Percentiles rank a stretch among this genome's conserved stretches.
phyloP scores from a whole-genome alignment of 2,888 invertebrate genomes.

The Marasmarcha lunaedactyla region DNA sequence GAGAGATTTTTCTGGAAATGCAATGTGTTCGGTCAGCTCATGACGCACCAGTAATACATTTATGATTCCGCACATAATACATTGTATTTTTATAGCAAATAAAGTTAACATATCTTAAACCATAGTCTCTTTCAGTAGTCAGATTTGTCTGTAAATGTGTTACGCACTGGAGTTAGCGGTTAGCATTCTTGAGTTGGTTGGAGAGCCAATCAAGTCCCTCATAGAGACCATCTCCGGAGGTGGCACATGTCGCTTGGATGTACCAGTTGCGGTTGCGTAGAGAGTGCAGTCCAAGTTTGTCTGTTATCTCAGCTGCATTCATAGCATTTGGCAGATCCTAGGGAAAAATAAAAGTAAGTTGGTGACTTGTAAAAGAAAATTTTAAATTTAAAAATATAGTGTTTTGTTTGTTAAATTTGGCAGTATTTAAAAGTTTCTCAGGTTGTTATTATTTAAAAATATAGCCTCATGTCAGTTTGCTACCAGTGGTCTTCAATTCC shows the following conservation, averaged over 20 bases:
- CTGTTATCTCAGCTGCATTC: slow-evolving; percentile 99
- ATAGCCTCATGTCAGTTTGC: too few relatives aligned
- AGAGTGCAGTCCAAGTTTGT: slow-evolving; percentile 98
- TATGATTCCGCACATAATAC: slow-evolving; percentile 66
- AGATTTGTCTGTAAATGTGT: slow-evolving; percentile 48
- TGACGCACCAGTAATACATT: slow-evolving; percentile 57
- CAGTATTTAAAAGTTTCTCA: too few relatives aligned
- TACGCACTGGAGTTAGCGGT: slow-evolving; percentile 80
- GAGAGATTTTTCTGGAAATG: slow-evolving; percentile 5
- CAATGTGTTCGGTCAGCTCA: slow-evolving; percentile 46
- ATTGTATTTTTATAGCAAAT: slow-evolving; percentile 66
- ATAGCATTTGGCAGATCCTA: slow-evolving; percentile 99
- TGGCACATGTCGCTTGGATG: slow-evolving; percentile 98
- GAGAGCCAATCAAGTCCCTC: slow-evolving; percentile 99
- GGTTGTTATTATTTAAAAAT: too few relatives aligned
- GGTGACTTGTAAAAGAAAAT: background rate
- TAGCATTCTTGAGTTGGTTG: slow-evolving; percentile 98
- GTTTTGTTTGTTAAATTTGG: slow-evolving; percentile 14
- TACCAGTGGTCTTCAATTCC: too few relatives aligned
- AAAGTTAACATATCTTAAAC: slow-evolving; percentile 71
- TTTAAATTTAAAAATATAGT: too few relatives aligned
- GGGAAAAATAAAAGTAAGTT: slow-evolving; percentile 19
- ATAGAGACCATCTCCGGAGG: slow-evolving; percentile 98
- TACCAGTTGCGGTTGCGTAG: slow-evolving; percentile 98
- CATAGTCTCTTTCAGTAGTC: slow-evolving; percentile 68